Base-by-base conservation (phyloP, 1,140 invertebrate genomes). In the Drosophila willistoni region DNA sequence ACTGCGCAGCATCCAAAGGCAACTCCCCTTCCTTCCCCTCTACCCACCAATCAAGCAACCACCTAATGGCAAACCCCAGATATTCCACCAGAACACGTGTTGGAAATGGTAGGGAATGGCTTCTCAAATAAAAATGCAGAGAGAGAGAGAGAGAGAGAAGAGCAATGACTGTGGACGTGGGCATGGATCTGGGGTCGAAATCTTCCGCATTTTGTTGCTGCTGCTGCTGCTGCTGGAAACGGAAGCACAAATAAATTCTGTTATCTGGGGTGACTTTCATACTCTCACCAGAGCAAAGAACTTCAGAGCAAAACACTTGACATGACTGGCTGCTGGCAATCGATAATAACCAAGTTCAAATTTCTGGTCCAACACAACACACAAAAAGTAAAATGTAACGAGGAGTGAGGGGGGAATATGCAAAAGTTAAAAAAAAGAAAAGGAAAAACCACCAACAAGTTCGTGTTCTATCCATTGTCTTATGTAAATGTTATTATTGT, bases 291-390 rank as follows among this genome's bases (percentile, higher is more conserved):
- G 77, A 62, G 61, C 73, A 57, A 56, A 63, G 44, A 77, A 77
- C 79, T 82, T 77, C 70, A 77, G 68, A 51, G 68, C 67, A 67
- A 87, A 82, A 80, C 66, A 87, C 80, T 89, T 89, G 84, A 89
- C 84, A 83, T 81, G 34, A 3, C 34, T 12, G 77, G 73, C 17
- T 51, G 13, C 44, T 39, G 36, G 36, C 44, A 87, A 87, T 87
- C 84, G 77, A 87, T 87, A 87, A 89, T 73, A 51, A 51, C 44
- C 44, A 80, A 83, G 73, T 84, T 89, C 64, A 81, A 64, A 72
- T 82, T 76, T 71, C 71, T 63, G 51, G 44, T 13, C 36, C 10
- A 39, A 13, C 36, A 4, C 10, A 39, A 36, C 29, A 84, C 29
- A 84, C 70, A 78, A 85, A 64, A 68, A 71, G 68, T 29, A 36